Conservation (phyloP, 1,140 invertebrate genomes). For the Argopecten irradians region DNA sequence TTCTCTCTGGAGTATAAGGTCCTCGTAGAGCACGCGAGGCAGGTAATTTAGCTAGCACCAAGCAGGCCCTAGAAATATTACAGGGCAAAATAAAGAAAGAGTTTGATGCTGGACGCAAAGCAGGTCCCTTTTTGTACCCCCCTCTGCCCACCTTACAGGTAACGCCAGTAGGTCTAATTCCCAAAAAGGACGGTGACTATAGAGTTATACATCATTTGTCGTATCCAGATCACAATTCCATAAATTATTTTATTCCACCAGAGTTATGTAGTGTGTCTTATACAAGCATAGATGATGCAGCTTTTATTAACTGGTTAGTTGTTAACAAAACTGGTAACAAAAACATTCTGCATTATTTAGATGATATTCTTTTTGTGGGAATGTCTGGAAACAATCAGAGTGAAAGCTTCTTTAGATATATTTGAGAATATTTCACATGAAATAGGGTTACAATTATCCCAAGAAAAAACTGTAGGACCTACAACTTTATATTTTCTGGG, state of each 20-base stretch:
- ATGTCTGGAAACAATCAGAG: background rate
- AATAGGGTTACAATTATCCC: slow-evolving; percentile 41
- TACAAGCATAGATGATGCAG: slow-evolving; percentile 36
- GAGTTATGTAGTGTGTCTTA: background rate
- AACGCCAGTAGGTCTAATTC: slow-evolving; percentile 39
- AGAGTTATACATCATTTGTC: slow-evolving; percentile 50
- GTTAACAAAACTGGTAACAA: background rate
- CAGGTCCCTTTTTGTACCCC: slow-evolving; percentile 34
- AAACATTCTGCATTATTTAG: slow-evolving; percentile 23
- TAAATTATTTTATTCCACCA: slow-evolving; percentile 51
- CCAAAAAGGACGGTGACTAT: slow-evolving; percentile 43
- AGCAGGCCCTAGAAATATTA: background rate
- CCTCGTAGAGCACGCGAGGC: background rate
- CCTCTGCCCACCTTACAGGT: slow-evolving; percentile 37
- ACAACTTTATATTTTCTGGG: slow-evolving; percentile 33
- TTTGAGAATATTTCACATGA: slow-evolving; percentile 16
- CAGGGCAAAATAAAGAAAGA: slow-evolving; percentile 37
- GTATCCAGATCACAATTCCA: slow-evolving; percentile 38
- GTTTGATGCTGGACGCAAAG: slow-evolving; percentile 32
- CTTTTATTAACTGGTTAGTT: slow-evolving; percentile 23
- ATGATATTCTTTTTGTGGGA: no score
- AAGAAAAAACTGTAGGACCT: slow-evolving; percentile 46
- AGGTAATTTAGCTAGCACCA: slow-evolving; percentile 13
- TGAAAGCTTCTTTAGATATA: background rate
- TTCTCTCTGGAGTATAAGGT: slow-evolving; percentile 26